phyloP scores from a whole-genome alignment of 2,888 invertebrate genomes.

The Fissipunctia ypsillon region DNA sequence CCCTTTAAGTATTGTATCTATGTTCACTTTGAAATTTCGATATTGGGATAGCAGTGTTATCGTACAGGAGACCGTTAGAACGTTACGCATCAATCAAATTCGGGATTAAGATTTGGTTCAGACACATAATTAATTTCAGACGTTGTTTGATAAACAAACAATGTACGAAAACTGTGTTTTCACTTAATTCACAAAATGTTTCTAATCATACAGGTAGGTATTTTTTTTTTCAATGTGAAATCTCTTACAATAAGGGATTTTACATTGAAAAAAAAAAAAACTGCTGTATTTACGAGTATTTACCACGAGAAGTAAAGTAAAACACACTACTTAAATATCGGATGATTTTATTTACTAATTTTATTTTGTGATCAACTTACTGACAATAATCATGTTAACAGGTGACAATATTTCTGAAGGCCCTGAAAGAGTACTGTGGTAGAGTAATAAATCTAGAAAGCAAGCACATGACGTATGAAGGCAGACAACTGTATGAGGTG shows the following conservation, averaged over 20 bases:
- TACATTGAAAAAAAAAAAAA: too few species aligned
- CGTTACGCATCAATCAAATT: not conserved
- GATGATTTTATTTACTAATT: not conserved
- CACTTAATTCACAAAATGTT: not conserved
- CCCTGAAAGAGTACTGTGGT: conserved; percentile 77
- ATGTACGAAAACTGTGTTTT: not conserved
- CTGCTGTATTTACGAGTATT: not conserved
- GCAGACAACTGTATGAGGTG: conserved; percentile 82
- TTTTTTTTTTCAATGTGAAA: not conserved
- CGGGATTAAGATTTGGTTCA: not conserved
- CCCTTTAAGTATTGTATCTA: not conserved
- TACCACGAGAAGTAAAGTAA: not conserved
- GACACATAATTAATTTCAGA: not conserved
- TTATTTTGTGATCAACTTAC: not conserved
- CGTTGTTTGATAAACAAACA: not conserved
- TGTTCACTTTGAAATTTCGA: not conserved
- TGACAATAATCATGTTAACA: conserved; percentile 64
- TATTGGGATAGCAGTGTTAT: not conserved
- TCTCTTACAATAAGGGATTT: too few species aligned
- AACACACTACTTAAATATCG: not conserved
- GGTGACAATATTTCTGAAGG: conserved; percentile 81
- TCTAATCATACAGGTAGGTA: not conserved
- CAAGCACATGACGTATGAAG: conserved; percentile 73
- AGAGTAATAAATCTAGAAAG: conserved; percentile 67
- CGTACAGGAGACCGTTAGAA: not conserved